Percentiles rank a stretch among this genome's conserved stretches.
Evolutionary conservation across 2,113 vertebrate species (phyloP).

Genomic region (Charadrius vociferus): DNA sequence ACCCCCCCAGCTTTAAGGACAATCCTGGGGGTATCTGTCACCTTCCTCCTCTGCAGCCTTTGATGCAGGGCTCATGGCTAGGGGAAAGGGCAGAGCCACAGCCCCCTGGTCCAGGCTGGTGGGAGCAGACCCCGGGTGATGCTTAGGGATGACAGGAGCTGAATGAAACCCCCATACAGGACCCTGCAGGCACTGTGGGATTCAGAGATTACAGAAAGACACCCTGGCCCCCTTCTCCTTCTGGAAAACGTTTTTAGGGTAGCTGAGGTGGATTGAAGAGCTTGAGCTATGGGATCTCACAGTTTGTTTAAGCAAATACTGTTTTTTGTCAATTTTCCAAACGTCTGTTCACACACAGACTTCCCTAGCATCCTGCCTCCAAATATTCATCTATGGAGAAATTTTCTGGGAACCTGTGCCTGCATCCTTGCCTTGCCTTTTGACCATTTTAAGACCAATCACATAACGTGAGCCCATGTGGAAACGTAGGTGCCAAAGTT

Average conservation of each 20-base stretch:
- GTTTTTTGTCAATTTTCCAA: slow-evolving; percentile 50
- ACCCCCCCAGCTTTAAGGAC: not conserved
- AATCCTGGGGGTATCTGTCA: not conserved
- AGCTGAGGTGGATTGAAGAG: not conserved
- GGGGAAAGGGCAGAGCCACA: not conserved
- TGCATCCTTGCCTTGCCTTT: slow-evolving; percentile 27
- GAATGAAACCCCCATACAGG: not conserved
- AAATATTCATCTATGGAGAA: slow-evolving; percentile 6
- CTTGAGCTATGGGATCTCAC: not conserved
- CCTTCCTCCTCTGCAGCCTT: not conserved
- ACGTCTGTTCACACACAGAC: not conserved
- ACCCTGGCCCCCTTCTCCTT: not conserved
- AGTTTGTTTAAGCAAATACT: slow-evolving; percentile 24
- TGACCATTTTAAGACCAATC: not conserved
- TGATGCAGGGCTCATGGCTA: not conserved
- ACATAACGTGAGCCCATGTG: not conserved
- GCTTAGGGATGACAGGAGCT: not conserved
- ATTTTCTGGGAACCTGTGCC: not conserved
- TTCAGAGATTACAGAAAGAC: not conserved
- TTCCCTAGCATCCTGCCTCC: not conserved
- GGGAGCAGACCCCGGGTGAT: not conserved
- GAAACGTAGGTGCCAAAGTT: not conserved
- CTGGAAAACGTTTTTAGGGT: not conserved
- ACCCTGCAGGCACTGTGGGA: not conserved
- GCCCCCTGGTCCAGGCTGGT: not conserved